Base-by-base conservation (phyloP, 2,888 invertebrate species). In the Dioctria linearis region DNA sequence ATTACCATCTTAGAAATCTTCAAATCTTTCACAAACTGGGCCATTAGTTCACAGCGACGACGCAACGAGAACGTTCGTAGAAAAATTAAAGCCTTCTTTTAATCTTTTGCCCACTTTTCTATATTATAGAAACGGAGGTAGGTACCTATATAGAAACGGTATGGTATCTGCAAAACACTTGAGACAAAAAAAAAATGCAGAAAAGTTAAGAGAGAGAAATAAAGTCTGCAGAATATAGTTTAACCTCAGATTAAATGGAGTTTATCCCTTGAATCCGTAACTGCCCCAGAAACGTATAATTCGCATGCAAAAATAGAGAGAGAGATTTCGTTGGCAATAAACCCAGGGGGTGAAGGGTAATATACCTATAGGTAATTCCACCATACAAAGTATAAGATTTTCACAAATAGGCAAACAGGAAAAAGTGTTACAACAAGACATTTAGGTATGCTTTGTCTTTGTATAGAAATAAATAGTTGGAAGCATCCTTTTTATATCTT, bases 181-280 rank as follows among this genome's bases (percentile, higher is more conserved):
- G 11, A 25, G n/a, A 39, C 37, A 39, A 6, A 39, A 51, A 51
- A 51, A 9, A 9, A 11, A 51, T 6, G 51, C 51, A 51, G 2
- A 67, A 39, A 46, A 37, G 67, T 25, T 25, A 25, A 2, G 25
- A 25, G 57, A 25, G 39, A n/a, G 57, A 40, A 13, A 73, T 57
- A 57, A 73, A 73, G 13, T 73, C 73, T 51, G 11, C 51, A 57
- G 73, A 69, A 73, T 25, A 25, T 73, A 73, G 73, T 73, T 73
- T 73, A 73, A 73, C 73, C 73, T 73, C 73, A 73, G 73, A 37
- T 73, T 73, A 73, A 73, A 73, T 73, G 57, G 73, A 73, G 73
- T 73, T 73, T 73, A 73, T 73, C 73, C 57, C 40, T 73, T 73
- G 40, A 73, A 59, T 73, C 73, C 57, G 54, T 73, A 73, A 73